Base-by-base conservation (phyloP, 2,113 vertebrate genomes). In the Nestor notabilis region DNA sequence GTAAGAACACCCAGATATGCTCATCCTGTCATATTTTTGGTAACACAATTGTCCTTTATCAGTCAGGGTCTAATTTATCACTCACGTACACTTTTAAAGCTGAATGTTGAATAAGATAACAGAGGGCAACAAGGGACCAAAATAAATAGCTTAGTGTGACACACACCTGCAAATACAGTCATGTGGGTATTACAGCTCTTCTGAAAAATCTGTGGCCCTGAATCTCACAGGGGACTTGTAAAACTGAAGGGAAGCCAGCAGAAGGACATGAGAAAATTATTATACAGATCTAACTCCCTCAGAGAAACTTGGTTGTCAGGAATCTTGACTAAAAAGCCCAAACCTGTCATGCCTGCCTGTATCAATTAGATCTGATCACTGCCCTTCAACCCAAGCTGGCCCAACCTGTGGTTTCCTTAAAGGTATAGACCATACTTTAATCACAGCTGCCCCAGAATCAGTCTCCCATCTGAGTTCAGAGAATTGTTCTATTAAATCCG, bases 131-230 rank as follows among this genome's bases (percentile, higher is more conserved):
- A 41, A 47, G 20, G 29, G 4, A 56, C 8, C 10, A 43, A 61
- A 79, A 13, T 11, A 79, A 80, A 85, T 6, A 56, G 10, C 13
- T 72, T 23, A 9, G 17, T 53, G 25, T 41, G 52, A 46, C 37
- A 24, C 5, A 43, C 43, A 53, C 27, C 64, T 84, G 10, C n/a
- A 55, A 82, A 13, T 15, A 53, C 13, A 46, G 17, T 19, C 49
- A 29, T 0, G 0, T 13, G 55, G 56, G 60, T 66, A 50, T n/a
- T 46, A n/a, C 6, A 50, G 12, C 19, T 37, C 21, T 31, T 39
- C 16, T 33, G 19, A 66, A 72, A 89, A 60, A 47, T 12, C 78
- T 1, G 0, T 13, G 9, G 27, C 29, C 23, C 35, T 53, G 1
- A 37, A 17, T 20, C 44, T 83, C 71, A 27, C 23, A 18, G 75